Evolutionary conservation across 2,113 vertebrate species (phyloP).

Genomic region (Xiphias gladius): DNA sequence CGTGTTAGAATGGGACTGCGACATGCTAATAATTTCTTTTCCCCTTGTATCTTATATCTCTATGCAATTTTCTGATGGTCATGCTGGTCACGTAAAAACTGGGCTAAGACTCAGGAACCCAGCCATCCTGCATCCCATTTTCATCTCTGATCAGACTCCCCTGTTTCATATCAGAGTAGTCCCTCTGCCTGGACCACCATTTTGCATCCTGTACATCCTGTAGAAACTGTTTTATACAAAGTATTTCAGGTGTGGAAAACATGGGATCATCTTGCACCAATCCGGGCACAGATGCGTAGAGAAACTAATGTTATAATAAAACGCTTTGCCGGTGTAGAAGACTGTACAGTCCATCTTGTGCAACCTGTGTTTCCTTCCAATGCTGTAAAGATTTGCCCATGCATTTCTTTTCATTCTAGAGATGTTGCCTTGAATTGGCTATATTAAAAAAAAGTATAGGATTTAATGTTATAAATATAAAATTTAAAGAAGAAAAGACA

Average conservation of each 20-base stretch:
- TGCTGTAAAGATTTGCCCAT: slow-evolving; percentile 74
- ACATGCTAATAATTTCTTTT: slow-evolving; percentile 48
- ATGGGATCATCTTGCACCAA: slow-evolving; percentile 72
- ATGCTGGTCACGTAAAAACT: slow-evolving; percentile 71
- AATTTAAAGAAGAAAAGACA: slow-evolving; percentile 72
- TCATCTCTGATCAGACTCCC: slow-evolving; percentile 19
- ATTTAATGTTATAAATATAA: slow-evolving; percentile 76
- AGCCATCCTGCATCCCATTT: slow-evolving; percentile 45
- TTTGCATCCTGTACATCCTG: slow-evolving; percentile 69
- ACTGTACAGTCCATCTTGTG: slow-evolving; percentile 84
- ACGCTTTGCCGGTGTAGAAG: slow-evolving; percentile 78
- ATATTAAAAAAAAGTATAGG: slow-evolving; percentile 62
- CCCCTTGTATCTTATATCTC: slow-evolving; percentile 70
- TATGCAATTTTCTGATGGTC: slow-evolving; percentile 85
- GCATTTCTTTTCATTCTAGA: slow-evolving; percentile 80
- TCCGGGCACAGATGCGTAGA: slow-evolving; percentile 67
- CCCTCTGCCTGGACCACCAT: slow-evolving; percentile 26
- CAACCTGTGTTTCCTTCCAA: slow-evolving; percentile 64
- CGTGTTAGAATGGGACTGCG: slow-evolving; percentile 64
- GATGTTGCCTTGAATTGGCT: slow-evolving; percentile 83
- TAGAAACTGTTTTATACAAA: slow-evolving; percentile 78
- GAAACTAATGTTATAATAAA: slow-evolving; percentile 59
- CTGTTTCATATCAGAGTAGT: slow-evolving; percentile 27
- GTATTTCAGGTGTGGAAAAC: slow-evolving; percentile 69
- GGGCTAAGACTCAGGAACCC: slow-evolving; percentile 78